phyloP scores from a whole-genome alignment of 1,140 invertebrate species.

The Trachymyrmex cornetzi region DNA sequence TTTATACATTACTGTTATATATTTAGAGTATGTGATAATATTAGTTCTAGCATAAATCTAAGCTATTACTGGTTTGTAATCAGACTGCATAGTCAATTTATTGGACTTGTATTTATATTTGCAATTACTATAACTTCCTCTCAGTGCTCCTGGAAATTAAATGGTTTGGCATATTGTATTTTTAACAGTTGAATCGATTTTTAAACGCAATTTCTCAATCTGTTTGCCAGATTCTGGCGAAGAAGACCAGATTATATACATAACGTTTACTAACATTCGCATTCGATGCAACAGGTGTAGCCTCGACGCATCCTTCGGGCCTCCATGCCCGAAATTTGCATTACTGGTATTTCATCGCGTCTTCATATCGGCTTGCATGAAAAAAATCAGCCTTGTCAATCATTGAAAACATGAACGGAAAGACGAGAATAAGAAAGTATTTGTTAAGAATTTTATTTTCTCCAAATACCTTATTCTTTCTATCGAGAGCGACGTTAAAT shows the following conservation, averaged over 20 bases:
- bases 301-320: conserved; percentile 68
- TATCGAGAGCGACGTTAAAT: neutral
- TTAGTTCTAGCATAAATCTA: neutral
- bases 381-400: neutral
- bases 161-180: neutral
- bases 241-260: conserved; percentile 37
- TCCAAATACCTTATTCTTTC: neutral
- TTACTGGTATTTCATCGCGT: neutral
- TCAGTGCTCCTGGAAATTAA: neutral
- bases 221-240: neutral
- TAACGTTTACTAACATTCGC: conserved; percentile 75
- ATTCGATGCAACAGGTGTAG: conserved; percentile 74
- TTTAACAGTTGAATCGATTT: neutral
- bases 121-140: neutral
- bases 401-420: neutral
- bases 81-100: neutral
- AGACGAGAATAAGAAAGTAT: neutral
- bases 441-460: conserved; percentile 19
- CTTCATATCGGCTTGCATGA: neutral
- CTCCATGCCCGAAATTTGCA: conserved; percentile 67
- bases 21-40: neutral
- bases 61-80: neutral
- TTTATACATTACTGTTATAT: neutral
- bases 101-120: neutral
- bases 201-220: conserved; percentile 22